Conservation (phyloP, 2,797 vertebrate genomes). For the Octomys mimax region DNA sequence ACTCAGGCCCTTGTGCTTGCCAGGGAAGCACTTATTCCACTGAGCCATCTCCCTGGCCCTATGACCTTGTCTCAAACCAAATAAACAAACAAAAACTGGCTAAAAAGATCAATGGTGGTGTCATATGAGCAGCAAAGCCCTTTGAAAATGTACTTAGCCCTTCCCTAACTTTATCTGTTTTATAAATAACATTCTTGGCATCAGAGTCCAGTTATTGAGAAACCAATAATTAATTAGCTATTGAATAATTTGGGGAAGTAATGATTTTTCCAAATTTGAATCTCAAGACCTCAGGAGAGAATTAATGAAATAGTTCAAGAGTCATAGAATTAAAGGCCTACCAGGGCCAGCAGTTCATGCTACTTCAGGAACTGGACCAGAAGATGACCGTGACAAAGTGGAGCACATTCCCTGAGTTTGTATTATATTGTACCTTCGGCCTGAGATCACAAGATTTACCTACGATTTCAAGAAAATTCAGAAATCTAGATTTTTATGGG, state of each 20-base stretch:
- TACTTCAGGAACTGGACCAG: background rate
- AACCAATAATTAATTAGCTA: constrained; percentile 67
- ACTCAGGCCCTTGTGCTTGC: too few species aligned
- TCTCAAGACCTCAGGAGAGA: constrained; percentile 2
- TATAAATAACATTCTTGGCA: constrained; percentile 62
- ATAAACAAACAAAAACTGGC: background rate
- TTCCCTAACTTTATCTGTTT: constrained; percentile 54
- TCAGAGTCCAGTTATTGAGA: constrained; percentile 49
- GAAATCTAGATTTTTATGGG: constrained; percentile 69
- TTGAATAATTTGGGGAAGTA: constrained; percentile 50
- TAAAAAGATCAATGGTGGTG: constrained; percentile 1
- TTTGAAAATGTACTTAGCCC: constrained; percentile 44
- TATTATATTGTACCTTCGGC: background rate
- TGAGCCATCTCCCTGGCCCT: too few species aligned
- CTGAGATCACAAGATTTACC: background rate
- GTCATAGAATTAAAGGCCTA: constrained; percentile 3
- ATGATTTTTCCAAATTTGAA: constrained; percentile 25
- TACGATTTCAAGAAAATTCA: constrained; percentile 53
- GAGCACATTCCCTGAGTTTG: background rate
- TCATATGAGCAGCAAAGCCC: constrained; percentile 52
- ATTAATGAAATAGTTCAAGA: constrained; percentile 37
- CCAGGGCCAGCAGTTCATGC: background rate
- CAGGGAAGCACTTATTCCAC: too few species aligned
- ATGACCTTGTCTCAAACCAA: background rate
- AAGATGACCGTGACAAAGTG: background rate